Base-by-base conservation (phyloP, 2,113 vertebrate genomes). In the Carollia perspicillata region DNA sequence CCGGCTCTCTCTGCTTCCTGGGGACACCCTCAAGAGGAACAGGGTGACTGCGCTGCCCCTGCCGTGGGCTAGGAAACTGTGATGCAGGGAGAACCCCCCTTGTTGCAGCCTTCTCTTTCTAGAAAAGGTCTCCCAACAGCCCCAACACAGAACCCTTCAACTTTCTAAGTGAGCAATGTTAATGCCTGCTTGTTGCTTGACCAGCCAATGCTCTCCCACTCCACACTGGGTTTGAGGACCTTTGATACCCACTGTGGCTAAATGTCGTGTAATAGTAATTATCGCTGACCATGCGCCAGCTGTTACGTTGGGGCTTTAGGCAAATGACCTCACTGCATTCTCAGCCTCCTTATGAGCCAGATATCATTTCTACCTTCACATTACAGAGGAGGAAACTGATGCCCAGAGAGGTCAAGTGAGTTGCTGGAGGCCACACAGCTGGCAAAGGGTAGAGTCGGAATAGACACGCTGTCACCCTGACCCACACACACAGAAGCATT, bases 141-240 rank as follows among this genome's bases (percentile, higher is more conserved):
- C 71, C 92, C 47, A 53, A 83, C 44, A 79, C 47, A 63, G 44
- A 90, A 66, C 53, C 69, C 40, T 96, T 94, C 71, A 9, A 28
- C 87, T 75, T 96, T 77, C 93, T 49, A 42, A 96, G 85, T 53
- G 49, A 95, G 35, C 65, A 88, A 92, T 71, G 83, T 90, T 58
- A 92, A 90, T 33, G 90, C 69, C 75, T 95, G 49, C 88, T 79
- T 17, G 1, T 71, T 55, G 80, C 66, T 66, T 87, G 81, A 81
- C 71, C 14, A 72, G 35, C 77, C 84, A 18, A 49, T 7, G 69
- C 37, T 87, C 49, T 78, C 89, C 28, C 3, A 74, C 42, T 49
- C 87, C 83, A n/a, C 77, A 14, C 33, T 80, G 78, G 90, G 87
- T 42, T 80, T 63, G 37, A 53, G 44, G 58, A 71, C 80, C 23